Conservation (phyloP, 2,797 vertebrate species). For the Notolepis coatsorum region DNA sequence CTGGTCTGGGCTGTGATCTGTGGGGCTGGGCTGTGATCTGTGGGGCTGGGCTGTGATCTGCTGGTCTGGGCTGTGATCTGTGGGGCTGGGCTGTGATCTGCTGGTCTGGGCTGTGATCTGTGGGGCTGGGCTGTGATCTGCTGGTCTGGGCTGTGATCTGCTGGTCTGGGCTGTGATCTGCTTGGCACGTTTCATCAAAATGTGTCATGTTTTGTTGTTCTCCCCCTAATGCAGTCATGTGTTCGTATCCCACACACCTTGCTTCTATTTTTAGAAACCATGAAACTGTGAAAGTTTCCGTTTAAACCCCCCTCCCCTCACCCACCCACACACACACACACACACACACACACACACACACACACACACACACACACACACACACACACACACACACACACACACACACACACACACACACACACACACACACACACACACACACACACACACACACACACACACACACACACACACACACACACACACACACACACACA, state of each 20-base stretch:
- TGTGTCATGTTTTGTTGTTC: neutral
- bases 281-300: constrained; percentile 86
- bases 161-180: too few species aligned
- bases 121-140: too few species aligned
- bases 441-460: neutral
- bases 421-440: neutral
- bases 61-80: too few species aligned
- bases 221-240: neutral
- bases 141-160: too few species aligned
- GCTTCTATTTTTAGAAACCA: constrained; percentile 85
- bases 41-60: too few species aligned
- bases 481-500: too few species aligned
- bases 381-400: neutral
- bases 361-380: constrained; percentile 14
- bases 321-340: constrained; percentile 14
- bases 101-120: too few species aligned
- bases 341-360: constrained; percentile 25
- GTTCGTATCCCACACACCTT: constrained; percentile 34
- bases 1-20: too few species aligned
- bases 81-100: too few species aligned
- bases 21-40: too few species aligned
- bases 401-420: neutral
- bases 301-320: constrained; percentile 76
- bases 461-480: neutral
- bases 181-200: neutral